A percentile compares a stretch with the other conserved stretches of the same genome.
Conservation (phyloP, 2,113 vertebrate genomes). For the Urocynchramus pylzowi region DNA sequence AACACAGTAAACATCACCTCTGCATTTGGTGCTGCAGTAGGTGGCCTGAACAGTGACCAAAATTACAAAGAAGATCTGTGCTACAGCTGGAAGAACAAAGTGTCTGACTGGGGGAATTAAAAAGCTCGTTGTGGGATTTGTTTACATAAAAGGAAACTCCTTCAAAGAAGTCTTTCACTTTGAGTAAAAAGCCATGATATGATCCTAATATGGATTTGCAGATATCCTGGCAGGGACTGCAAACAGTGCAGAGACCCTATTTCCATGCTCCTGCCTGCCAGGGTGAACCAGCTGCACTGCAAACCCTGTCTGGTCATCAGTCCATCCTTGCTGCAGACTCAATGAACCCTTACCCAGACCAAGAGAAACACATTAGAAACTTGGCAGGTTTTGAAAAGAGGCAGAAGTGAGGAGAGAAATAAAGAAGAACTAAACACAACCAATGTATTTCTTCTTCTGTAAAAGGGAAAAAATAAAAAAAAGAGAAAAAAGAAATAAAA, state of each 20-base stretch:
- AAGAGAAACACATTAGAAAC: neutral
- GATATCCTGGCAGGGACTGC: neutral
- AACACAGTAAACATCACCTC: neutral
- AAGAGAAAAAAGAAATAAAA: neutral
- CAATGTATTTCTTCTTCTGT: neutral
- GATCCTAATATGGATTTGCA: neutral
- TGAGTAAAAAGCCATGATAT: neutral
- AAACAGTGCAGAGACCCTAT: neutral
- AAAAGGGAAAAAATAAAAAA: neutral
- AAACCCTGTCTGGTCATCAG: rapidly evolving
- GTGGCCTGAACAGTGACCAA: neutral
- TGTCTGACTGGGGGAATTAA: neutral
- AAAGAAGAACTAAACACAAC: neutral
- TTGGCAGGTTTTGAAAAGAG: neutral
- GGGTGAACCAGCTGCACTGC: neutral
- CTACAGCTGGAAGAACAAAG: neutral
- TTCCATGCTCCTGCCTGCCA: neutral
- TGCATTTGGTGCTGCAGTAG: neutral
- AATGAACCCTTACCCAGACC: neutral
- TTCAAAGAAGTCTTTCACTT: neutral
- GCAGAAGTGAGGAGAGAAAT: neutral
- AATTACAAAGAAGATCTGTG: neutral
- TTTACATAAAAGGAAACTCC: neutral
- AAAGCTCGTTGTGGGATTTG: neutral
- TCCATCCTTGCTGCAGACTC: neutral